A percentile compares a stretch with the other conserved stretches of the same genome.
phyloP scores from a whole-genome alignment of 2,113 vertebrate species.

The Siniperca knerii region DNA sequence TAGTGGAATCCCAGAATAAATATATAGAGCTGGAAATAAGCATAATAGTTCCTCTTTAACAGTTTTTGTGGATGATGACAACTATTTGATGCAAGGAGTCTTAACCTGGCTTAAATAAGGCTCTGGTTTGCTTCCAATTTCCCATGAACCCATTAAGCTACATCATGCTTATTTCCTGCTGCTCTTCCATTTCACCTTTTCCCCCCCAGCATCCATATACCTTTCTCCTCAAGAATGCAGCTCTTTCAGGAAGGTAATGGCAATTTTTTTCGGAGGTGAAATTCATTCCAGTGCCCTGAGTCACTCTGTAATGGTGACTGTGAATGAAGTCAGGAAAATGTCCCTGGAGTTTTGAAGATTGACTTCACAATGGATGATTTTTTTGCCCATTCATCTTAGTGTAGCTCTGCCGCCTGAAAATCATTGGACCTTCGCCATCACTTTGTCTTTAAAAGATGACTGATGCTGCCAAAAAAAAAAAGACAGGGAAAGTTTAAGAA shows the following conservation, averaged over 20 bases:
- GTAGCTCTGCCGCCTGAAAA: slow-evolving; percentile 39
- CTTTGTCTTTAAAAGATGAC: slow-evolving; percentile 56
- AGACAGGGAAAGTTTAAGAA: slow-evolving; percentile 42
- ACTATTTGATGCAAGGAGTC: not conserved
- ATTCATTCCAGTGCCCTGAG: slow-evolving; percentile 40
- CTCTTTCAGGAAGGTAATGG: slow-evolving; percentile 34
- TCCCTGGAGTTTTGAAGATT: slow-evolving; percentile 56
- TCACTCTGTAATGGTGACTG: slow-evolving; percentile 47
- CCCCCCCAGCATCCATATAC: not conserved
- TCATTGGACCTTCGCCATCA: slow-evolving; percentile 45
- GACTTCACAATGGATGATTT: slow-evolving; percentile 46
- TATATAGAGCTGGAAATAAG: too few species aligned
- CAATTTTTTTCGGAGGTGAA: slow-evolving; percentile 47
- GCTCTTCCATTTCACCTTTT: slow-evolving; percentile 26
- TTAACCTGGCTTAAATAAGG: not conserved
- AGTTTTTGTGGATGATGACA: not conserved
- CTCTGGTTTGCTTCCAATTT: not conserved
- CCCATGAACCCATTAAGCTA: not conserved
- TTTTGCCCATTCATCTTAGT: slow-evolving; percentile 58
- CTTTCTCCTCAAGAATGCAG: slow-evolving; percentile 1
- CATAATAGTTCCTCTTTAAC: not conserved
- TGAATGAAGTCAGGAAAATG: slow-evolving; percentile 60
- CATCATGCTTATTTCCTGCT: not conserved
- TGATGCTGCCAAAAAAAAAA: slow-evolving; percentile 46
- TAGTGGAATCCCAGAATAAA: too few species aligned